Percentiles rank a stretch among this genome's conserved stretches.
Conservation (phyloP, 2,797 vertebrate species). For the Tympanoctomys barrerae region DNA sequence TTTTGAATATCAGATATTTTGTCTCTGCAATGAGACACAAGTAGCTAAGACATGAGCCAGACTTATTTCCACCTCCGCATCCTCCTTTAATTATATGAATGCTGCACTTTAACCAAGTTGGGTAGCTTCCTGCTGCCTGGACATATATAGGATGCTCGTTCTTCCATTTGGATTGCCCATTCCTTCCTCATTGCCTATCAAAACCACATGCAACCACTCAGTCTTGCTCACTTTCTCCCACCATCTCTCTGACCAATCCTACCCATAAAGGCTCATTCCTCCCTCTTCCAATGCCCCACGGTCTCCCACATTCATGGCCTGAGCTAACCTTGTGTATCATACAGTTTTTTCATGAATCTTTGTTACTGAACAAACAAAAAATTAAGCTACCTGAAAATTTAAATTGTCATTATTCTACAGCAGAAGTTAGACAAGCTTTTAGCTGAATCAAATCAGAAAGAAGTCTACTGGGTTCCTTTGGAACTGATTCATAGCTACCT, state of each 20-base stretch:
- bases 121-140: background rate
- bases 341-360: background rate
- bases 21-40: background rate
- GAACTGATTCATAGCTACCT: background rate
- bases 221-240: background rate
- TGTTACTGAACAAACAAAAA: background rate
- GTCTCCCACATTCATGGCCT: background rate
- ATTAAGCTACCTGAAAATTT: slow-evolving; percentile 4
- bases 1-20: background rate
- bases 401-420: background rate
- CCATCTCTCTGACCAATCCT: background rate
- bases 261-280: background rate
- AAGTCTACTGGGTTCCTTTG: background rate
- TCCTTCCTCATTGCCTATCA: background rate
- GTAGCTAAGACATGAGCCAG: background rate
- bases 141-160: background rate
- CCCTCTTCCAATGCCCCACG: background rate
- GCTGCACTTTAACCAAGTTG: background rate
- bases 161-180: background rate
- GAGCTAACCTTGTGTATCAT: background rate
- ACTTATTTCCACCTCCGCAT: background rate
- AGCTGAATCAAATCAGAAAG: background rate
- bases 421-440: background rate
- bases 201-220: background rate
- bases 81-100: background rate